Conservation (phyloP, 2,888 invertebrate genomes). For the Lomographa bimaculata region DNA sequence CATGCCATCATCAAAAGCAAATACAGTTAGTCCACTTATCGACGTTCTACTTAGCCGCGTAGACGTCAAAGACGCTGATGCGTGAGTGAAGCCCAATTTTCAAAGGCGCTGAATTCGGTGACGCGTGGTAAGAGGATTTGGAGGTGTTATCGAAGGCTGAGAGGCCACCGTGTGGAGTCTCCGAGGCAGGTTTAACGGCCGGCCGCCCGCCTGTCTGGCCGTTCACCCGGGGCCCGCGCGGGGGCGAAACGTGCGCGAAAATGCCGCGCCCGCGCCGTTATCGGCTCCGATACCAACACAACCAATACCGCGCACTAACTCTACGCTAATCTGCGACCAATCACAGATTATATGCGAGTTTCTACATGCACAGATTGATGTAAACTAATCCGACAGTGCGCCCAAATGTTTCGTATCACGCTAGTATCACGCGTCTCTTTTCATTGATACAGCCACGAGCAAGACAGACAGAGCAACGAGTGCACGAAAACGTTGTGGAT, state of each 20-base stretch:
- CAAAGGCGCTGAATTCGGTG: slow-evolving; percentile 23
- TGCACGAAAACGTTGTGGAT: slow-evolving; percentile 11
- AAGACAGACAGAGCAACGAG: slow-evolving; percentile 13
- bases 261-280: slow-evolving; percentile 75
- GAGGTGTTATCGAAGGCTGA: slow-evolving; percentile 48
- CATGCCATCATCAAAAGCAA: slow-evolving; percentile 12
- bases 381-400: slow-evolving; percentile 6
- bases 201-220: slow-evolving; percentile 80
- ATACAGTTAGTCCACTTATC: slow-evolving; percentile 21
- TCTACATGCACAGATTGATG: background rate
- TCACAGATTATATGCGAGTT: background rate
- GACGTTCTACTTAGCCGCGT: slow-evolving; percentile 13
- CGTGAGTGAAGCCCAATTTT: slow-evolving; percentile 24
- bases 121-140: slow-evolving; percentile 29
- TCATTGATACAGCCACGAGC: slow-evolving; percentile 6
- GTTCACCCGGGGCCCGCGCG: slow-evolving; percentile 81
- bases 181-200: slow-evolving; percentile 80
- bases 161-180: slow-evolving; percentile 63
- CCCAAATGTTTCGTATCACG: slow-evolving; percentile 20
- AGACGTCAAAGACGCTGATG: slow-evolving; percentile 20
- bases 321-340: slow-evolving; percentile 5
- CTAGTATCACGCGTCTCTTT: slow-evolving; percentile 14
- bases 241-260: slow-evolving; percentile 76
- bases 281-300: slow-evolving; percentile 36
- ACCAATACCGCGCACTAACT: slow-evolving; percentile 15